phyloP scores from a whole-genome alignment of 2,888 invertebrate species.

The Andricus quercusramuli region DNA sequence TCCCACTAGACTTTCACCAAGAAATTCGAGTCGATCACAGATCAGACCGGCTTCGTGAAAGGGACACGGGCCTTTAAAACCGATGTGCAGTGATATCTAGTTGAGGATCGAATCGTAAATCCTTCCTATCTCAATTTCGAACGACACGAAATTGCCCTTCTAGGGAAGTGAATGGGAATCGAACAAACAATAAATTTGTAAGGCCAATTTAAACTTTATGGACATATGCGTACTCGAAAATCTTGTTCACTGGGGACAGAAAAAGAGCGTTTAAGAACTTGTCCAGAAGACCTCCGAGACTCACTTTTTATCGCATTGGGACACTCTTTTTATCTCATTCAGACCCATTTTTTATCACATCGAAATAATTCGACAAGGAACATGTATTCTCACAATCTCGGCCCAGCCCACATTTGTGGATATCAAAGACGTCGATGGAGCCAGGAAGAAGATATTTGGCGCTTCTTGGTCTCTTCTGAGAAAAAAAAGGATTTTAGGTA shows the following conservation, averaged over 20 bases:
- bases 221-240: constrained; percentile 3
- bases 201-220: constrained; percentile 12
- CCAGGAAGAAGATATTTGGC: background rate
- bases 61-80: constrained; percentile 22
- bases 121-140: constrained; percentile 25
- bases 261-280: background rate
- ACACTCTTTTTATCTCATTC: background rate
- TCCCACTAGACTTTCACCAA: constrained; percentile 26
- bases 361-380: background rate
- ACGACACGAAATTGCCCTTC: constrained; percentile 31
- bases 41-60: constrained; percentile 28
- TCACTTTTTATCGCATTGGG: background rate
- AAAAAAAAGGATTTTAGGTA: background rate
- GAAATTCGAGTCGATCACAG: constrained; percentile 32
- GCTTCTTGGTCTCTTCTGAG: background rate
- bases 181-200: constrained; percentile 35
- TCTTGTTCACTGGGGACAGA: background rate
- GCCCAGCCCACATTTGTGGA: background rate
- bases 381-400: background rate
- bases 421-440: background rate
- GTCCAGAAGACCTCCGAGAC: background rate
- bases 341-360: background rate
- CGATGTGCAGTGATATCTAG: constrained; percentile 28
- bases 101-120: constrained; percentile 27
- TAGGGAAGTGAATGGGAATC: constrained; percentile 19